Base-by-base conservation (phyloP, 2,113 vertebrate genomes). In the Opisthocomus hoazin region DNA sequence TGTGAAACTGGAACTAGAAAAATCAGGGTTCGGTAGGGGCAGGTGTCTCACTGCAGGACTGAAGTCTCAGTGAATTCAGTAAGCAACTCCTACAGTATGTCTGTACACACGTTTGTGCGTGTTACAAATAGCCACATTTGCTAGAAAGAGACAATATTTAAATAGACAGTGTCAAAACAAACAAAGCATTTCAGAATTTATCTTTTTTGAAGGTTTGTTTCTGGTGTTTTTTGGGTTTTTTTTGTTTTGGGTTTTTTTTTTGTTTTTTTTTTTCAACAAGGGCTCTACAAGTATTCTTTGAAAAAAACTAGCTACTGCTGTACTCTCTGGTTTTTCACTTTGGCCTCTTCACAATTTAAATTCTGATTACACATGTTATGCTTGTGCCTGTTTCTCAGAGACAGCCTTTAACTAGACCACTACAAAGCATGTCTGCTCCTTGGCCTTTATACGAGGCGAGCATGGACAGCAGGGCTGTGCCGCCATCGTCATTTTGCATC, bases 401-500 rank as follows among this genome's bases (percentile, higher is more conserved):
- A 17, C 78, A 82, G 61, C 29, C 26, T 39, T 90, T 46, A 36
- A 36, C 0, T 2, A 37, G 39, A 27, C 9, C 46, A 13, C 22
- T 11, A 15, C 5, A 18, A 53, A 83, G 24, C 5, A 15, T 8
- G 89, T 23, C 37, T 61, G 73, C 27, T 65, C 36, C 60, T 29
- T 53, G 24, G n/a, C 56, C 46, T 84, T 32, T 11, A 19, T 6
- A 0, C 10, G 1, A 39, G 19, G 19, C 8, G 10, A 48, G 12
- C 4, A 45, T 8, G 26, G 63, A 30, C 12, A 93, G 65, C 0
- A 60, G 27, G 41, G 41, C 21, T 63, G 10, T 0, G 1, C 16
- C 51, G 41, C 21, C 39, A 4, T 0, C 3, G 27, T 1, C n/a
- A 51, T 11, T 65, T 16, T 41, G 50, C 32, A 48, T 2, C 50